Conservation (phyloP, 2,113 vertebrate species). For the Labrus mixtus region DNA sequence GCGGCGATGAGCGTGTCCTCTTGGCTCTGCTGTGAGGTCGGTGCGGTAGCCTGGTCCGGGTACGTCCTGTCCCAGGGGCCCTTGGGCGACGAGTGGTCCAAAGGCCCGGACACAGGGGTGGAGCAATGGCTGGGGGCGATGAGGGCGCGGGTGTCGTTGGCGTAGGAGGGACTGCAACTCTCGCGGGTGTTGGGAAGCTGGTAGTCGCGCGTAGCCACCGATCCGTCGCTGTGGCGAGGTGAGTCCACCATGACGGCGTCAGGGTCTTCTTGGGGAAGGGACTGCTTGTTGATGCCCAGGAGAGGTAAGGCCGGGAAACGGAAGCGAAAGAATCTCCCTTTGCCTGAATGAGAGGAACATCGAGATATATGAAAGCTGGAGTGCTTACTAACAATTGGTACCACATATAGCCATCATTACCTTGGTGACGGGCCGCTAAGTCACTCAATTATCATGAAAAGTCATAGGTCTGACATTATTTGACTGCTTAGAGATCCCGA, state of each 20-base stretch:
- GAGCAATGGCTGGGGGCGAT: conserved; percentile 92
- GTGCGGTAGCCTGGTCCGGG: conserved; percentile 79
- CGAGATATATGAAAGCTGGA: neutral
- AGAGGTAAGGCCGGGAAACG: conserved; percentile 90
- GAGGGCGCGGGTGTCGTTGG: conserved; percentile 94
- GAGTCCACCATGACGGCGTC: conserved; percentile 93
- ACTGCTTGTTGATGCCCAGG: conserved; percentile 93
- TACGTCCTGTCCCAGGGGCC: conserved; percentile 89
- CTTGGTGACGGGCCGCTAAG: neutral
- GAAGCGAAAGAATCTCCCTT: conserved; percentile 93
- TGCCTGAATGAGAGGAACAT: conserved; percentile 48
- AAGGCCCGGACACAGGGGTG: conserved; percentile 91
- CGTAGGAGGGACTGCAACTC: conserved; percentile 93
- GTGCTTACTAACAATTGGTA: neutral
- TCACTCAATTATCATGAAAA: neutral
- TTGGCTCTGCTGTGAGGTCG: conserved; percentile 42
- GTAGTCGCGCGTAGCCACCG: conserved; percentile 91
- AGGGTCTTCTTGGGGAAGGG: conserved; percentile 95
- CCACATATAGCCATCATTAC: neutral
- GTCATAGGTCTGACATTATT: neutral
- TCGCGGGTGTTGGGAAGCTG: conserved; percentile 92
- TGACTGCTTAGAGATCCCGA: conserved; percentile 3
- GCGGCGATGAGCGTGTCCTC: conserved; percentile 52
- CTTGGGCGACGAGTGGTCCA: conserved; percentile 96
- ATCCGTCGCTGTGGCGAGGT: conserved; percentile 87